Base-by-base conservation (phyloP, 2,888 invertebrate genomes). In the Sinhomidia bicolor region DNA sequence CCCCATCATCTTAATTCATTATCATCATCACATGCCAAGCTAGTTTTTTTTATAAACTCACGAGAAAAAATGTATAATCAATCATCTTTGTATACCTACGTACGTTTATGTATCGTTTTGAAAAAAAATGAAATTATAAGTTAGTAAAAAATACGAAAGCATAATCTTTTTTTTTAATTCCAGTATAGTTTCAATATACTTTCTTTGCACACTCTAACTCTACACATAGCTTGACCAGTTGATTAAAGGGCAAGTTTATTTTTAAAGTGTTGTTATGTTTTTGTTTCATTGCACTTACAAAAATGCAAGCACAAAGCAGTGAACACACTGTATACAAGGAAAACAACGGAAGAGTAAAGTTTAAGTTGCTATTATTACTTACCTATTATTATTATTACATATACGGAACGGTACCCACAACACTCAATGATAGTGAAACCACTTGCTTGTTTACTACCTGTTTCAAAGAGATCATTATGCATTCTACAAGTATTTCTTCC, bases 401-500 rank as follows among this genome's bases (percentile, higher is more conserved):
- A n/a, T n/a, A n/a, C n/a, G n/a, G n/a, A n/a, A 29, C 47, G 10
- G 32, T 23, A 62, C 60, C 1, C 80, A 60, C 23, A 62, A 29
- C 81, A 57, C 71, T 47, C 0, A 41, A 10, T 17, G 26, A 23
- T 26, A 71, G 44, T 17, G 44, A 41, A 71, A 44, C 20, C n/a
- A n/a, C 36, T 44, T 17, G 20, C 26, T 44, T 47, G 44, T 41
- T 71, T 41, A 47, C 71, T 78, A 85, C 85, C 78, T 78, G 78
- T 85, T 85, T 68, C 54, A 54, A 54, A 78, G 36, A 79, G 85
- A 85, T 85, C 65, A 85, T 85, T 85, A 85, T 29, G 85, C 78
- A 85, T 85, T 85, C 85, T 54, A 68, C 29, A 78, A 78, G 78
- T 47, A 71, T 78, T 47, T 32, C 26, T 79, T 85, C 71, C 79